Evolutionary conservation across 2,113 vertebrate species (phyloP).

Genomic region (Alouatta palliata): DNA sequence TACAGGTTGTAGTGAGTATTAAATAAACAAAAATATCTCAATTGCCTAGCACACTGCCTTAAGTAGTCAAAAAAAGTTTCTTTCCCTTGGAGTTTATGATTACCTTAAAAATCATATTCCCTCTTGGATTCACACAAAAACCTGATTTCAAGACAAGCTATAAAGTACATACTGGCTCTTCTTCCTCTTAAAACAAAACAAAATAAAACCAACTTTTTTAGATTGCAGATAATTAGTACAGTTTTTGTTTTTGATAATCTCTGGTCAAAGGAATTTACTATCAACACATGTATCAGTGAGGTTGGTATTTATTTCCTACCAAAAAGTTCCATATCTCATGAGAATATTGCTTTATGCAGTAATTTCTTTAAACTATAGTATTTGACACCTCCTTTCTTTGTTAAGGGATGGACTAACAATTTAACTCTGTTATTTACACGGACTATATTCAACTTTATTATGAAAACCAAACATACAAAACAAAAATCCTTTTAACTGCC

Average conservation of each 20-base stretch:
- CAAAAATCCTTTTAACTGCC: conserved; percentile 32
- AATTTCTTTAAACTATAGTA: neutral
- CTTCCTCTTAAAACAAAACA: neutral
- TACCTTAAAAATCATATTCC: neutral
- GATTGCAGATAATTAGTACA: neutral
- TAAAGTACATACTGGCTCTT: neutral
- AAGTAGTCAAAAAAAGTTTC: neutral
- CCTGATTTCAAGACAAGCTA: conserved; percentile 16
- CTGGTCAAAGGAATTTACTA: neutral
- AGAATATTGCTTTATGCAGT: neutral
- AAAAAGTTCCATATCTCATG: neutral
- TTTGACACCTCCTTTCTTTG: neutral
- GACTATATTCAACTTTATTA: conserved; percentile 25
- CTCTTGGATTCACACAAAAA: conserved; percentile 31
- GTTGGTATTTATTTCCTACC: neutral
- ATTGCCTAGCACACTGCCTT: neutral
- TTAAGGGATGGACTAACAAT: conserved; percentile 26
- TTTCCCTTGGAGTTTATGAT: neutral
- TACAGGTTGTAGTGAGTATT: neutral
- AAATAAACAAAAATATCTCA: conserved; percentile 21
- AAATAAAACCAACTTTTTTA: neutral
- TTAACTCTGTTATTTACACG: neutral
- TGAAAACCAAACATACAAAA: conserved; percentile 48
- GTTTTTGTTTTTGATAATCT: neutral
- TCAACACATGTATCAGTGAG: neutral